A percentile compares a stretch with the other conserved stretches of the same genome.
Evolutionary conservation across 1,140 invertebrate genomes (phyloP).

Genomic region (Trachelipus rathkii): DNA sequence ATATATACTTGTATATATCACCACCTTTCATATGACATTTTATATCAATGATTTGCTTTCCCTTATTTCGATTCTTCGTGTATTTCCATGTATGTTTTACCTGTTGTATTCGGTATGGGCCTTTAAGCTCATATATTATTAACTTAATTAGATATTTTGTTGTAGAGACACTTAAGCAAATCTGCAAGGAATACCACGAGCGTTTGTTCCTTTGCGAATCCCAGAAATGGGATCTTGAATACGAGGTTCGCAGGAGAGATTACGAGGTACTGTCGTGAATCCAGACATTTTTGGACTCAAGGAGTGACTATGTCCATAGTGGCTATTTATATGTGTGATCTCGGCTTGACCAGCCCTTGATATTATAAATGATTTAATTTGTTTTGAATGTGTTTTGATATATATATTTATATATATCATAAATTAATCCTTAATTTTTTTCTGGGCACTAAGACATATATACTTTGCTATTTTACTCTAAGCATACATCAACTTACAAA

Average conservation of each 20-base stretch:
- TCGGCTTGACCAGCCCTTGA: constrained; percentile 41
- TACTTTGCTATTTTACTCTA: too few relatives aligned
- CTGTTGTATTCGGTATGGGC: constrained; percentile 45
- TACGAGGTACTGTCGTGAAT: constrained; percentile 73
- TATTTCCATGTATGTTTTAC: constrained; percentile 45
- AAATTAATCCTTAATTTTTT: too few relatives aligned
- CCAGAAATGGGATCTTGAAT: constrained; percentile 99
- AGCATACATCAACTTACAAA: not conserved
- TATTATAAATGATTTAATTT: not conserved
- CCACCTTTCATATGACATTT: constrained; percentile 14
- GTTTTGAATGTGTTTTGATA: too few relatives aligned
- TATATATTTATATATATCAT: too few relatives aligned
- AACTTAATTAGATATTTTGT: constrained; percentile 45
- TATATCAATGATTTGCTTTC: constrained; percentile 34
- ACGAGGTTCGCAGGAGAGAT: constrained; percentile 96
- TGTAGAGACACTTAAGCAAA: constrained; percentile 74
- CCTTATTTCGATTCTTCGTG: constrained; percentile 31
- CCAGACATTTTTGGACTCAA: not conserved
- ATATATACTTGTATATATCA: constrained; percentile 24
- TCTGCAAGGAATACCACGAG: constrained; percentile 91
- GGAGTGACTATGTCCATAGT: not conserved
- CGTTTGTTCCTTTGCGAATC: constrained; percentile 93
- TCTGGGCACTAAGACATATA: too few relatives aligned
- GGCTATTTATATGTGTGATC: not conserved
- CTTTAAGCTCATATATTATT: constrained; percentile 32